A percentile compares a stretch with the other conserved stretches of the same genome.
Evolutionary conservation across 2,797 vertebrate genomes (phyloP).

Genomic region (Pyrrhura leucotis): DNA sequence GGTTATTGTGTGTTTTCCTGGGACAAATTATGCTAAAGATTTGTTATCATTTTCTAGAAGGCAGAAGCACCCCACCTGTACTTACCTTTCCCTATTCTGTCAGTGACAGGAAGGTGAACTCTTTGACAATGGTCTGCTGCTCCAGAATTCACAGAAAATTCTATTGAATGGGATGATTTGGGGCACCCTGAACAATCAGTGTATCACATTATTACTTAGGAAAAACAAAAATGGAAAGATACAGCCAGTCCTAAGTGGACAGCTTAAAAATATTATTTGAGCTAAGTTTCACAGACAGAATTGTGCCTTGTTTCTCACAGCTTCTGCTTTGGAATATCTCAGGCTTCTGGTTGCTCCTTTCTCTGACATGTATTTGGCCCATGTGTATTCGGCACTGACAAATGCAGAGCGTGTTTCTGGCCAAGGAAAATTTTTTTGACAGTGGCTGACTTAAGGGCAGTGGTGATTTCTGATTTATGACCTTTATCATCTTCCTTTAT

Average conservation of each 20-base stretch:
- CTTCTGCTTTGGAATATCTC: not conserved
- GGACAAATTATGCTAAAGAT: not conserved
- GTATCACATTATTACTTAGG: not conserved
- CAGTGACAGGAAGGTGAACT: not conserved
- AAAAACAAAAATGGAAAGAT: not conserved
- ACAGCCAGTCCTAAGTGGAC: not conserved
- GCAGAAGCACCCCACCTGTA: not conserved
- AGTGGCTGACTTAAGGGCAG: not conserved
- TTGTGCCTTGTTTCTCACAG: not conserved
- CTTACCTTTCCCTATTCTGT: not conserved
- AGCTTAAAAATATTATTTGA: not conserved
- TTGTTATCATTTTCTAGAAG: not conserved
- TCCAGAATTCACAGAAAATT: not conserved
- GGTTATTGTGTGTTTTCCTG: not conserved
- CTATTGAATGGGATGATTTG: not conserved
- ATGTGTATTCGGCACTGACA: not conserved
- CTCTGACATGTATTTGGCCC: not conserved
- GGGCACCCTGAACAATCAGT: not conserved
- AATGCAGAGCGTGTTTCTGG: not conserved
- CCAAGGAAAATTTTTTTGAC: slow-evolving; percentile 17
- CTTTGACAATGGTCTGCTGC: not conserved
- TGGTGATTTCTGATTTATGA: slow-evolving; percentile 8
- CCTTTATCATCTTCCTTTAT: not conserved
- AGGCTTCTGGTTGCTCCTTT: not conserved
- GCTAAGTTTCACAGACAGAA: not conserved